A percentile compares a stretch with the other conserved stretches of the same genome.
Evolutionary conservation across 2,888 invertebrate species (phyloP).

Genomic region (Andricus quercusramuli): DNA sequence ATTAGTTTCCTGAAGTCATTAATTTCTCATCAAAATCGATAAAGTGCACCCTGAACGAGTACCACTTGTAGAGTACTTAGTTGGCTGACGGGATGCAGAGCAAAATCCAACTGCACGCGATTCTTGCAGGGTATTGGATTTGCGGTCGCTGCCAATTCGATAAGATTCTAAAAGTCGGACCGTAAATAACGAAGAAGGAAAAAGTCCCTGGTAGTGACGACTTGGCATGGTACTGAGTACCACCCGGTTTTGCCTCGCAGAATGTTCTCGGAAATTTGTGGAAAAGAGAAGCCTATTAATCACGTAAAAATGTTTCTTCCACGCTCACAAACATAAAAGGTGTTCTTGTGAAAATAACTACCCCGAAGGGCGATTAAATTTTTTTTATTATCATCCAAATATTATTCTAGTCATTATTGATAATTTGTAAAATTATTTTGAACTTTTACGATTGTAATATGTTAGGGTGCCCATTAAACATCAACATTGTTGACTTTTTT

Average conservation of each 20-base stretch:
- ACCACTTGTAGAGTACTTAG: slow-evolving; percentile 30
- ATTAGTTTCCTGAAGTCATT: slow-evolving; percentile 33
- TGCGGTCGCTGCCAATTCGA: slow-evolving; percentile 19
- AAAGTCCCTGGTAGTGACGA: slow-evolving; percentile 45
- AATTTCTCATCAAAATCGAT: slow-evolving; percentile 36
- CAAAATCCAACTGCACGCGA: slow-evolving; percentile 25
- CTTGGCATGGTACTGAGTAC: slow-evolving; percentile 55
- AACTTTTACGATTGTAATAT: no score
- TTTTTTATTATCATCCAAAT: background rate
- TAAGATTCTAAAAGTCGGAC: slow-evolving; percentile 30
- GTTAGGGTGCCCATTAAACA: no score
- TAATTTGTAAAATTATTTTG: no score
- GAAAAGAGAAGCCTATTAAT: slow-evolving; percentile 27
- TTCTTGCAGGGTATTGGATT: background rate
- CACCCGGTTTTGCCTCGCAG: slow-evolving; percentile 43
- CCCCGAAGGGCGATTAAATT: background rate
- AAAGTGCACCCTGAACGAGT: slow-evolving; percentile 12
- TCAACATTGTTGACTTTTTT: no score
- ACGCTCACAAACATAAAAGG: background rate
- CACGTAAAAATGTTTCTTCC: background rate
- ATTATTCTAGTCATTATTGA: no score
- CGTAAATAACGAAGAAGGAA: slow-evolving; percentile 49
- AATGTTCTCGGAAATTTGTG: slow-evolving; percentile 49
- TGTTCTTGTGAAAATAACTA: background rate
- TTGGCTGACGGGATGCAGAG: slow-evolving; percentile 10